Evolutionary conservation across 2,797 vertebrate species (phyloP).

Genomic region (Austrolebias charrua): DNA sequence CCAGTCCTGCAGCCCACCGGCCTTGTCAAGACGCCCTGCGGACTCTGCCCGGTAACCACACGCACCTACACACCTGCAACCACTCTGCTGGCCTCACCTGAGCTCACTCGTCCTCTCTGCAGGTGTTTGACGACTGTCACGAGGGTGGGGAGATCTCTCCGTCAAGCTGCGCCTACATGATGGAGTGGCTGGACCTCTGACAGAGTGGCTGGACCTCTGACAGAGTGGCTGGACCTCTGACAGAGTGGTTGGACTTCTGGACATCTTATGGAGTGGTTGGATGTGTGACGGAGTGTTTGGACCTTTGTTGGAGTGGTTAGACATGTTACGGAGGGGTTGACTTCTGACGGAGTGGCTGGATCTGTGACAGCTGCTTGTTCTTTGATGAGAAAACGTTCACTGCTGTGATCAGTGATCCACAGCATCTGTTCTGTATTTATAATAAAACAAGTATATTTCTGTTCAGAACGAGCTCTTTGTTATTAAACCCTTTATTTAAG

Average conservation of each 20-base stretch:
- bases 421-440: conserved; percentile 5
- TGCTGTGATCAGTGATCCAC: not conserved
- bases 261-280: too few relatives aligned
- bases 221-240: too few relatives aligned
- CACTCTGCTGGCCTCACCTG: fast-evolving
- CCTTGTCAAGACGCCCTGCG: conserved; percentile 91
- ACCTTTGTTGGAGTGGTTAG: too few relatives aligned
- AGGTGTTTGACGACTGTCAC: conserved; percentile 97
- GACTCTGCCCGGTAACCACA: conserved; percentile 89
- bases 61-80: fast-evolving
- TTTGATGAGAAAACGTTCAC: conserved; percentile 43
- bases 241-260: too few relatives aligned
- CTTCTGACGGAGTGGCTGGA: too few relatives aligned
- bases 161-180: conserved; percentile 93
- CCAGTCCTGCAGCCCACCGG: conserved; percentile 89
- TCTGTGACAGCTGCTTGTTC: not conserved
- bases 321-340: too few relatives aligned
- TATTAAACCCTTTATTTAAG: too few relatives aligned
- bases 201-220: not conserved
- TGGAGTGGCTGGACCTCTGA: conserved; percentile 93
- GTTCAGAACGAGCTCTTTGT: too few relatives aligned
- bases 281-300: too few relatives aligned
- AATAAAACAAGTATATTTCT: not conserved
- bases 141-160: conserved; percentile 96
- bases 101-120: conserved; percentile 29